Base-by-base conservation (phyloP, 2,888 invertebrate genomes). In the Caenorhabditis becei region DNA sequence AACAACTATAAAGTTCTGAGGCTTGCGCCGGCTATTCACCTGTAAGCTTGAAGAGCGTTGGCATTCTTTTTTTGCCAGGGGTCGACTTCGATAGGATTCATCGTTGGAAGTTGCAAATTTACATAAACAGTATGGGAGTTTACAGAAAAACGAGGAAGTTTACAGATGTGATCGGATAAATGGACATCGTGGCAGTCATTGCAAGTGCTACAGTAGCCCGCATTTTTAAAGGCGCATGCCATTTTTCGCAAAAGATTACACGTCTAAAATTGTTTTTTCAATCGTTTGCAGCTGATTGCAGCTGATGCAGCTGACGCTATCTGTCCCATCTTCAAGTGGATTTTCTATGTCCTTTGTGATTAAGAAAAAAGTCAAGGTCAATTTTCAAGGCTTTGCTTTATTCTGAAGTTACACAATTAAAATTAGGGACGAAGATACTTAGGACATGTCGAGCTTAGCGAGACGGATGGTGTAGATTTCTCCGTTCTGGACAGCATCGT, bases 381-480 rank as follows among this genome's bases (percentile, higher is more conserved):
- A 32, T 32, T 32, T 3, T 41, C 8, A 41, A 41, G 14, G 16
- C 41, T 5, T 41, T 41, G 41, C 41, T 41, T 41, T 41, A 41
- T 41, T 41, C 8, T 32, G 32, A 7, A 32, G 32, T 4, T 7
- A 32, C 32, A 4, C 10, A 7, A 10, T 32, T 32, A 32, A 32
- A 32, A 32, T 10, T 10, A 54, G 2, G 24, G 16, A 4, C 14
- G 5, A 16, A 4, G n/a, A 28, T 54, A 28, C 16, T 79, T 72
- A 80, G 28, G 74, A 74, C 80, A 75, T 82, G 56, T 85, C 84
- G 28, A 85, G 80, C 44, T 79, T 79, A n/a, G 83, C 84, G 20
- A 85, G 65, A 20, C 83, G 72, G 23, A 85, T 71, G 18, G 81
- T 80, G 66, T 71, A 83, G 24, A 85, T 58, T 28, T 74, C 77